Evolutionary conservation across 2,888 invertebrate species (phyloP), one percentile per base, ranked within the genome.

Genomic region (Archaeoteleia sp.): DNA sequence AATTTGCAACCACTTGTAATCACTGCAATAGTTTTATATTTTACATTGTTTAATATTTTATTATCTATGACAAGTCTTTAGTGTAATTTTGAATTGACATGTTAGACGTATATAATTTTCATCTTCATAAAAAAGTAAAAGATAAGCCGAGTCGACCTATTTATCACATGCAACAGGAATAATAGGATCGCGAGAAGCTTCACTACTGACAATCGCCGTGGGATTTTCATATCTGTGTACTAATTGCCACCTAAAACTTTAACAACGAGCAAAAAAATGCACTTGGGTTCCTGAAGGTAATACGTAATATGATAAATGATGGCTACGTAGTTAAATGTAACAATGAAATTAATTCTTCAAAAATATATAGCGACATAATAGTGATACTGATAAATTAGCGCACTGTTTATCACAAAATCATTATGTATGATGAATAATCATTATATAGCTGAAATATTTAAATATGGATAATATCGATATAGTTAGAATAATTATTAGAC

Each of bases 91-190:
- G n/a, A n/a, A n/a, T 45, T 32, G 13, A 45, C 30, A 45, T 32
- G 30, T 43, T 30, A 43, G 29, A 29, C 43, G 17, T 15, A 29
- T 30, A 43, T 7, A 12, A 39, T 29, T 49, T 37, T 20, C 39
- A 30, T 51, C 29, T 30, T 12, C 34, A 27, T 9, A 23, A 43
- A 34, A 37, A 29, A 39, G 46, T 40, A 15, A 40, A 27, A 45
- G 42, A 57, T 63, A 63, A 49, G 27, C 27, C 12, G 23, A 55
- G 49, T 57, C 76, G 76, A 77, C 73, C 77, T 75, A 76, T 78
- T 81, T 79, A 77, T 77, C 73, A 74, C 73, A 65, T 70, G 30
- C 27, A 78, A 76, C 73, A 75, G 54, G 58, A 73, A 78, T 80
- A 79, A 78, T 77, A 75, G 74, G 71, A 77, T 76, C 62, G 66